Percentiles rank a stretch among this genome's conserved stretches.
phyloP scores from a whole-genome alignment of 2,888 invertebrate species.

The Drosophila sordidula region DNA sequence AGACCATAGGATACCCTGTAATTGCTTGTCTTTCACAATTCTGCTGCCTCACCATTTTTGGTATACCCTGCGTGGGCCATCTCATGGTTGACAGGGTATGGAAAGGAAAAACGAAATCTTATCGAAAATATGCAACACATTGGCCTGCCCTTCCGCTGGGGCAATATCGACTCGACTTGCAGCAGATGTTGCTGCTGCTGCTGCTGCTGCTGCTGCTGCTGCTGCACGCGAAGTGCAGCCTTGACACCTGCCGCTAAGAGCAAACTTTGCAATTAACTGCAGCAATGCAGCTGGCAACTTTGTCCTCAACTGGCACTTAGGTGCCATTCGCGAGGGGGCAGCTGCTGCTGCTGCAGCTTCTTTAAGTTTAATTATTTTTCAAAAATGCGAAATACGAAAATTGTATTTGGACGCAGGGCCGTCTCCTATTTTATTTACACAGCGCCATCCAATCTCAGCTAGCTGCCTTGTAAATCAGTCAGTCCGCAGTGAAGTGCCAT shows the following conservation, averaged over 20 bases:
- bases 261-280: slow-evolving; percentile 75
- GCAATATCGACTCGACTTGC: slow-evolving; percentile 13
- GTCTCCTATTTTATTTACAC: slow-evolving; percentile 81
- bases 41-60: not conserved
- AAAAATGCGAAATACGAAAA: slow-evolving; percentile 79
- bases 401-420: slow-evolving; percentile 71
- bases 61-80: too few relatives aligned
- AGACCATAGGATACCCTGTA: too few relatives aligned
- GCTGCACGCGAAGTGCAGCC: slow-evolving; percentile 50
- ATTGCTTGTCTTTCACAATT: too few relatives aligned
- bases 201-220: slow-evolving; percentile 16
- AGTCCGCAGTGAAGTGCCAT: slow-evolving; percentile 48
- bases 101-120: slow-evolving; percentile 39
- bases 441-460: slow-evolving; percentile 79
- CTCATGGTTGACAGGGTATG: slow-evolving; percentile 5
- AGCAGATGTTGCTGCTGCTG: slow-evolving; percentile 24
- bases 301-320: slow-evolving; percentile 52
- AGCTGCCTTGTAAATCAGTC: slow-evolving; percentile 82
- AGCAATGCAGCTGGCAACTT: slow-evolving; percentile 64
- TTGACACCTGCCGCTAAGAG: slow-evolving; percentile 65
- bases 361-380: slow-evolving; percentile 78
- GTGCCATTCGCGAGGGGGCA: too few relatives aligned
- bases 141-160: slow-evolving; percentile 24
- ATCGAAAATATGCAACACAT: slow-evolving; percentile 64
- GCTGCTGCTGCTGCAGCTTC: slow-evolving; percentile 48